These are phyloP conservation scores for Heliconius ismenius DNA, from an alignment of 2,888 invertebrate species.

Conservation along the genomic window DNA sequence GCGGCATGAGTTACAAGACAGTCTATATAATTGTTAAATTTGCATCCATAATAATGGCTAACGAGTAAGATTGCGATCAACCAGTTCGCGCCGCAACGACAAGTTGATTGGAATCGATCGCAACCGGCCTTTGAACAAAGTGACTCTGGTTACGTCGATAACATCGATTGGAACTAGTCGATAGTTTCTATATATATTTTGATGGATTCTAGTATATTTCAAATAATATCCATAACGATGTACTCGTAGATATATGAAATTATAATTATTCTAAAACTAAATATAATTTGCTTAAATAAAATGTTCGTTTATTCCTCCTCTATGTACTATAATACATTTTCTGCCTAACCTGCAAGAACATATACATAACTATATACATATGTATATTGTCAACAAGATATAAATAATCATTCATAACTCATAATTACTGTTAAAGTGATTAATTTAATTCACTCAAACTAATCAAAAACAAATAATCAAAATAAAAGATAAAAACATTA, in stretches of 20 bases:
- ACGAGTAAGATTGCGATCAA: conserved; percentile 73
- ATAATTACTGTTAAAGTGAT: neutral
- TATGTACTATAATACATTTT: neutral
- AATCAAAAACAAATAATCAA: neutral
- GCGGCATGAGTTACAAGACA: conserved; percentile 51
- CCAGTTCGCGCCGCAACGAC: conserved; percentile 70
- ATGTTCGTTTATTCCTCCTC: neutral
- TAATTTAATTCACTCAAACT: neutral
- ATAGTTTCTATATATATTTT: conserved; percentile 21
- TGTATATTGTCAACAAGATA: neutral
- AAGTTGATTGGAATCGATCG: conserved; percentile 57
- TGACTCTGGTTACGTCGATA: conserved; percentile 30
- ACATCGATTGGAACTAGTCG: conserved; percentile 26
- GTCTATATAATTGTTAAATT: conserved; percentile 72
- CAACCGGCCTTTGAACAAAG: conserved; percentile 39
- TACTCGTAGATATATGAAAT: neutral
- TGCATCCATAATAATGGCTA: conserved; percentile 74
- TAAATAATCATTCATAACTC: neutral
- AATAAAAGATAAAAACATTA: conserved; percentile 21
- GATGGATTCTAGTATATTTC: neutral
- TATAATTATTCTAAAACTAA: neutral
- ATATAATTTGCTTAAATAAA: neutral
- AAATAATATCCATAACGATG: neutral
- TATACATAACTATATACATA: neutral
- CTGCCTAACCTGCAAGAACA: neutral